phyloP scores from a whole-genome alignment of 2,113 vertebrate species.

The Chunga burmeisteri region DNA sequence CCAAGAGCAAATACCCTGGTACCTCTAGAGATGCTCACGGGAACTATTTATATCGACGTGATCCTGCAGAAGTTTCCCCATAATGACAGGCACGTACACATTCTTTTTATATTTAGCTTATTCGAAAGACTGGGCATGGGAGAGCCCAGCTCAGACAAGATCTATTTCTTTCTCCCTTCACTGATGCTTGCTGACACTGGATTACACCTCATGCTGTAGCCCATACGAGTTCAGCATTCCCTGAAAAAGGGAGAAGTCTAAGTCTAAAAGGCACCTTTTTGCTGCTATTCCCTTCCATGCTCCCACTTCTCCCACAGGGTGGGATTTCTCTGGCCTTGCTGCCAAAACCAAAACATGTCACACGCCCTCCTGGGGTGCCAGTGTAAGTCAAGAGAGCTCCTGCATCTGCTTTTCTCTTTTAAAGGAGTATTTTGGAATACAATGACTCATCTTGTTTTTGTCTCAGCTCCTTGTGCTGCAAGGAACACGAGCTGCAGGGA shows the following conservation, averaged over 20 bases:
- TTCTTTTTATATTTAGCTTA: neutral
- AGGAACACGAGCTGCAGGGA: neutral
- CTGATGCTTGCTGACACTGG: neutral
- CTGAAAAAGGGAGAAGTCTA: neutral
- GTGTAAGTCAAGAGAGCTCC: neutral
- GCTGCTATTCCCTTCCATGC: neutral
- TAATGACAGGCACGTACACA: neutral
- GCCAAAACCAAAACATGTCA: neutral
- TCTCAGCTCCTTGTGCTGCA: neutral
- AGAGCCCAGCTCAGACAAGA: neutral
- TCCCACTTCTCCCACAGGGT: neutral
- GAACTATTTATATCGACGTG: neutral
- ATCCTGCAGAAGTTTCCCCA: slow-evolving; percentile 21
- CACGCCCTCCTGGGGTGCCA: neutral
- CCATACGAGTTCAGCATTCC: neutral
- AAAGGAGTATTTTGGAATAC: neutral
- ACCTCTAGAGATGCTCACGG: slow-evolving; percentile 6
- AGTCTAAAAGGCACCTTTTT: neutral
- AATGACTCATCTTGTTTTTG: slow-evolving; percentile 18
- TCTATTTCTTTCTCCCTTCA: neutral
- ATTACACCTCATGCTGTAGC: neutral
- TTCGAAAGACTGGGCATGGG: neutral
- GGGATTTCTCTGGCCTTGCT: neutral
- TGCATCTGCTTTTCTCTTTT: neutral
- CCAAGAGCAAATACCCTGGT: neutral